Evolutionary conservation across 2,888 invertebrate genomes (phyloP).

Genomic region (Amblyteles armatorius): DNA sequence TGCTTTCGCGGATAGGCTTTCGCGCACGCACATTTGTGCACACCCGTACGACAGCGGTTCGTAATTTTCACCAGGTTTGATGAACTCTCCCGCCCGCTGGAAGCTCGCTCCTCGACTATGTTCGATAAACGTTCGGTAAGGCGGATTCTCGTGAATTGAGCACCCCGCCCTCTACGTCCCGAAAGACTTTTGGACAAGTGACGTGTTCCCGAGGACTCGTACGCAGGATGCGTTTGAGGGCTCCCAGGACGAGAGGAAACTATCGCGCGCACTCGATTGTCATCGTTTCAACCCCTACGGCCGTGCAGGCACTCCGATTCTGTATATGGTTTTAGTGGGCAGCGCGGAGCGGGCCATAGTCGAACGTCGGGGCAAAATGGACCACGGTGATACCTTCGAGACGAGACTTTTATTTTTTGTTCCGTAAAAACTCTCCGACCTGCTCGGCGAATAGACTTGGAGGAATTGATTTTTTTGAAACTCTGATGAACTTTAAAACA

Average conservation of each 20-base stretch:
- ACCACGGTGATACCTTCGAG: not conserved
- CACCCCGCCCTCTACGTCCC: slow-evolving; percentile 69
- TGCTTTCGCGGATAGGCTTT: slow-evolving; percentile 1
- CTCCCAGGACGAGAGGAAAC: not conserved
- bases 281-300: slow-evolving; percentile 77
- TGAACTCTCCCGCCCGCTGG: not conserved
- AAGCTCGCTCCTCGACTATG: not conserved
- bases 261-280: slow-evolving; percentile 77
- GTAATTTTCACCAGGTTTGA: not conserved
- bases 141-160: slow-evolving; percentile 72
- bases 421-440: too few species aligned
- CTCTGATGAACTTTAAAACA: not conserved
- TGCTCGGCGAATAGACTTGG: too few species aligned
- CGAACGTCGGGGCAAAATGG: not conserved
- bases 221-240: slow-evolving; percentile 59
- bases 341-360: not conserved
- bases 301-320: not conserved
- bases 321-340: not conserved
- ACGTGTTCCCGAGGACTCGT: slow-evolving; percentile 73
- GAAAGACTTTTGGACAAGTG: slow-evolving; percentile 74
- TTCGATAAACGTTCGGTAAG: not conserved
- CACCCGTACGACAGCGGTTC: not conserved
- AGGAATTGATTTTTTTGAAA: not conserved
- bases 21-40: not conserved
- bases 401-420: too few species aligned